Evolutionary conservation across 2,797 vertebrate genomes (phyloP), one percentile per base, ranked within the genome.

Genomic region (Silurus aristotelis): DNA sequence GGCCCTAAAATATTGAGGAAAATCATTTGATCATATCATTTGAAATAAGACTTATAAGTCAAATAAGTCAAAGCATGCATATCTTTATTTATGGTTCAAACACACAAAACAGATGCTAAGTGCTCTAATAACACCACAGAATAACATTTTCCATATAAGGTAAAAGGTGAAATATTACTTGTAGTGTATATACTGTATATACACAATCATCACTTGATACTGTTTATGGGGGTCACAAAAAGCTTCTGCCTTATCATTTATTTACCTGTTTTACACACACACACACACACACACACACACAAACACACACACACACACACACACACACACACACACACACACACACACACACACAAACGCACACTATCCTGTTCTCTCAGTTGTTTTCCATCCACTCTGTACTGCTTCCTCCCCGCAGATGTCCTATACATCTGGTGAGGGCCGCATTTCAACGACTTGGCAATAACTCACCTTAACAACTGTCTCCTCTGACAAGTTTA

Each of bases 391-490:
- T 5, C 92, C 91, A 93, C 90, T 90, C 91, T 90, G 91, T 91
- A 91, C 91, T 91, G 92, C 93, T 94, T 92, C 92, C 93, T 92
- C 93, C 92, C 89, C 85, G 88, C 95, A 95, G 94, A 94, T 95
- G 95, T 95, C 94, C 93, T 93, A 93, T 94, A 94, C 95, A 96
- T 95, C 94, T 96, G 92, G 94, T 90, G 92, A 95, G 91, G 91
- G 91, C 91, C 86, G 71, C 93, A 93, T 95, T 92, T 94, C 92
- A 88, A 88, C 90, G 78, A 94, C 94, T 95, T 93, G 93, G 93
- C 92, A 94, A 93, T 95, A 96, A 96, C 94, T 95, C 94, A 95
- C 92, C 92, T 93, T 93, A 95, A 95, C 94, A 95, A 93, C 93
- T 95, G 93, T 94, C 95, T 95, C 92, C 94, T 75, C 94, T 95